phyloP scores from a whole-genome alignment of 1,140 invertebrate species.

The Acromyrmex charruanus region DNA sequence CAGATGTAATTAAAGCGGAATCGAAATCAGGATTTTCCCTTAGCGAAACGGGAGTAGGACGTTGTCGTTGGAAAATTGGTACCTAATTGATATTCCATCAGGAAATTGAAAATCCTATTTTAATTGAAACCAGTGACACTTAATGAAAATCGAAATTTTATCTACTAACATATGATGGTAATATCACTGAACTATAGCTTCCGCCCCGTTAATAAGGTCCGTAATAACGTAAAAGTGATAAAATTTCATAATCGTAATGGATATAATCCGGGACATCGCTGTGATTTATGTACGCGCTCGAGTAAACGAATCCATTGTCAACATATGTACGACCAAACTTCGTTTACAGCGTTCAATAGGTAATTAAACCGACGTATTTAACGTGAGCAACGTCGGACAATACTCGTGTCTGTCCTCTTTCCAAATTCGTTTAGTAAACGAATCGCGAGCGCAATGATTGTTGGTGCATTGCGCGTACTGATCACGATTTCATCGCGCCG shows the following conservation, averaged over 20 bases:
- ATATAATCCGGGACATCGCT: constrained; percentile 9
- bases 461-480: constrained; percentile 35
- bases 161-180: background rate
- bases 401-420: constrained; percentile 31
- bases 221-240: constrained; percentile 47
- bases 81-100: constrained; percentile 66
- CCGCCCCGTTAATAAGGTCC: background rate
- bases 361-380: constrained; percentile 76
- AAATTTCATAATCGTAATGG: constrained; percentile 23
- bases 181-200: background rate
- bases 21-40: constrained; percentile 50
- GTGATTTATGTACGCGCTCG: constrained; percentile 63
- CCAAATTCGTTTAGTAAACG: constrained; percentile 73
- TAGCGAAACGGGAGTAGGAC: constrained; percentile 5
- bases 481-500: constrained; percentile 69
- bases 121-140: constrained; percentile 48
- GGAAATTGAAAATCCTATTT: constrained; percentile 58
- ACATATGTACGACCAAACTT: constrained; percentile 57
- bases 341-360: constrained; percentile 71
- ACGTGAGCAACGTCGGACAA: constrained; percentile 66
- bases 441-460: constrained; percentile 71
- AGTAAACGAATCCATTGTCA: constrained; percentile 68
- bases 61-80: constrained; percentile 55
- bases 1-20: constrained; percentile 67
- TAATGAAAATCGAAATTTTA: constrained; percentile 55